phyloP scores from a whole-genome alignment of 1,140 invertebrate genomes.

The Manduca sexta region DNA sequence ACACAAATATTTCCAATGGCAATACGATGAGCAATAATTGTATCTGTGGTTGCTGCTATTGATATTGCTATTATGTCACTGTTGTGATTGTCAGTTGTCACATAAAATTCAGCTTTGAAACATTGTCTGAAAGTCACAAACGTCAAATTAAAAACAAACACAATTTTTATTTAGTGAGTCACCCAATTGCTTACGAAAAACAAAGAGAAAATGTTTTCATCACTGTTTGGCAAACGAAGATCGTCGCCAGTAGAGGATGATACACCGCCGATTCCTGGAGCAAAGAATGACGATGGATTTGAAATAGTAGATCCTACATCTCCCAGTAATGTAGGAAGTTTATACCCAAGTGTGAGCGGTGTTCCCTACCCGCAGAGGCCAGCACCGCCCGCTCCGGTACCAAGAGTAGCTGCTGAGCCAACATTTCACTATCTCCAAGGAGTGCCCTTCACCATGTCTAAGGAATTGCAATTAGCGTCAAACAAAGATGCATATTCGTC shows the following conservation, averaged over 20 bases:
- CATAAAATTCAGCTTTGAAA: too few species aligned
- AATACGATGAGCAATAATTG: too few species aligned
- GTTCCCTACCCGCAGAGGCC: constrained; percentile 34
- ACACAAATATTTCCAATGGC: too few species aligned
- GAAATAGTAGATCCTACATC: constrained; percentile 42
- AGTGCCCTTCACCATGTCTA: constrained; percentile 50
- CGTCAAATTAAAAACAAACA: too few species aligned
- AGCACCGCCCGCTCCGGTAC: constrained; percentile 35
- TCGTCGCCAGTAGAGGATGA: constrained; percentile 60
- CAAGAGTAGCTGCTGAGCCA: constrained; percentile 26
- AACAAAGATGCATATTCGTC: constrained; percentile 48
- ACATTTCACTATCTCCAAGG: constrained; percentile 61
- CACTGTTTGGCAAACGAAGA: constrained; percentile 57
- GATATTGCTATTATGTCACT: too few species aligned
- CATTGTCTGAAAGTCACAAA: too few species aligned
- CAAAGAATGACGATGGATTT: constrained; percentile 47
- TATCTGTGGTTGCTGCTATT: too few species aligned
- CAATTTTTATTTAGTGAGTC: too few species aligned
- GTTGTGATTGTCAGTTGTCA: too few species aligned
- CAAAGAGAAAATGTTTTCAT: constrained; percentile 47
- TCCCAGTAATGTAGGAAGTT: constrained; percentile 21
- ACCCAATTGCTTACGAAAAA: background rate
- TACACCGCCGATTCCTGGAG: constrained; percentile 54
- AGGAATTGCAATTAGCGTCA: constrained; percentile 47
- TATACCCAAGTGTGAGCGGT: constrained; percentile 50